Percentiles rank a stretch among this genome's conserved stretches.
These are phyloP conservation scores for Orchesellides sinensis DNA, from an alignment of 2,888 invertebrate species.

Conservation along the genomic window DNA sequence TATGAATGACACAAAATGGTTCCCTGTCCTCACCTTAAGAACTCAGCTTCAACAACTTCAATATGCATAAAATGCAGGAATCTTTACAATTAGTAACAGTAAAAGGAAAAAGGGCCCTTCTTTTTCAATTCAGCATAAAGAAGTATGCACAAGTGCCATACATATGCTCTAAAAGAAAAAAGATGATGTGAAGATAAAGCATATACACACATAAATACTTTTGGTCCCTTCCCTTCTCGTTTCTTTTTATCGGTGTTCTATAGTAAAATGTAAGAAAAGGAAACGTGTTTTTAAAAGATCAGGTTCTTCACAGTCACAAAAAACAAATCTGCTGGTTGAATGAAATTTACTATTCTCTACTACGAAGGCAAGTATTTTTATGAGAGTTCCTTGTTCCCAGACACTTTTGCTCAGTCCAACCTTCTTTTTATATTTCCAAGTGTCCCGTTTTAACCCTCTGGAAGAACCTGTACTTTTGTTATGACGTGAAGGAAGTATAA, in stretches of 20 bases:
- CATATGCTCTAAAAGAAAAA: background rate
- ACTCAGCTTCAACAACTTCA: too few relatives aligned
- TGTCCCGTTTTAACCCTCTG: too few relatives aligned
- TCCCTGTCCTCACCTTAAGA: too few relatives aligned
- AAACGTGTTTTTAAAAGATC: conserved; percentile 7
- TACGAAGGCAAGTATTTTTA: background rate
- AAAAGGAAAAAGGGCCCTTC: too few relatives aligned
- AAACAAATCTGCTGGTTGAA: background rate
- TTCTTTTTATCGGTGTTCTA: too few relatives aligned
- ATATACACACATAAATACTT: background rate
- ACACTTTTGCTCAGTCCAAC: background rate
- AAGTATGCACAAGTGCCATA: background rate
- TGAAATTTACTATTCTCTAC: background rate
- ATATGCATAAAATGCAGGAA: too few relatives aligned
- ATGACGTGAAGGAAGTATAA: conserved; percentile 44
- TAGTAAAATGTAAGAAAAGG: conserved; percentile 26
- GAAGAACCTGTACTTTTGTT: conserved; percentile 43
- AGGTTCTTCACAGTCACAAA: conserved; percentile 30
- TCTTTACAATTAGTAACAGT: too few relatives aligned
- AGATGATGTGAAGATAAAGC: background rate
- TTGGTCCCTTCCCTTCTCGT: background rate
- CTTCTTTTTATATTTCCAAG: too few relatives aligned
- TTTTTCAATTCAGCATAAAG: too few relatives aligned
- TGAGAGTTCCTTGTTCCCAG: conserved; percentile 1
- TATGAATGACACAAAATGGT: too few relatives aligned